Base-by-base conservation (phyloP, 2,797 vertebrate species). In the Labroides dimidiatus region DNA sequence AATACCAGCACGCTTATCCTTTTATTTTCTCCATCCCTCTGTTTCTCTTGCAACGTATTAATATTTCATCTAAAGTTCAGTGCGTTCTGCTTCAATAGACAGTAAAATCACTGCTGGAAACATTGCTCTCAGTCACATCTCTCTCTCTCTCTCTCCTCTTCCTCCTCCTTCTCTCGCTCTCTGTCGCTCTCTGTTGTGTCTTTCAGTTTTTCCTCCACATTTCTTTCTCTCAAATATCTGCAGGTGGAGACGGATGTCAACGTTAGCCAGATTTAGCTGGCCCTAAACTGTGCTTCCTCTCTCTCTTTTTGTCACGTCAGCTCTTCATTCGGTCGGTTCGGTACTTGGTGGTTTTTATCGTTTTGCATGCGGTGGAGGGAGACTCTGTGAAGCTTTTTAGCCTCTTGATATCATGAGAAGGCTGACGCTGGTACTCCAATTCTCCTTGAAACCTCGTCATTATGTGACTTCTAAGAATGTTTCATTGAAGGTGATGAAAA, bases 11-110 rank as follows among this genome's bases (percentile, higher is more conserved):
- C 45, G 64, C 77, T 85, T 77, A 82, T 90, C 80, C 76, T 68
- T 87, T 89, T 82, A 78, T 89, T 89, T 89, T 78, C 82, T 77
- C 64, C 10, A 66, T 78, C 80, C 75, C 66, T 86, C 77, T 80
- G 69, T 89, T 91, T 89, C 65, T 82, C 72, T 67, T 42, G 47
- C 84, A 82, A 72, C 75, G 83, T 88, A 90, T 93, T 92, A 91
- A 93, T 92, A 91, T 94, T 93, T 93, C 69, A 92, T 93, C 81
- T 91, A 84, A 91, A 93, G 88, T 93, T 93, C 85, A 91, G 77
- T 51, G 54, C 77, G 89, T 93, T 93, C 87, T 87, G 90, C 90
- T 93, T 93, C 85, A 90, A 74, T 87, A 90, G 83, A 89, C 85
- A 68, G 92, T 90, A 86, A 91, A 92, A 91, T 92, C 89, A 91